Percentiles rank a stretch among this genome's conserved stretches.
Conservation (phyloP, 2,113 vertebrate genomes). For the Azemiops feae region DNA sequence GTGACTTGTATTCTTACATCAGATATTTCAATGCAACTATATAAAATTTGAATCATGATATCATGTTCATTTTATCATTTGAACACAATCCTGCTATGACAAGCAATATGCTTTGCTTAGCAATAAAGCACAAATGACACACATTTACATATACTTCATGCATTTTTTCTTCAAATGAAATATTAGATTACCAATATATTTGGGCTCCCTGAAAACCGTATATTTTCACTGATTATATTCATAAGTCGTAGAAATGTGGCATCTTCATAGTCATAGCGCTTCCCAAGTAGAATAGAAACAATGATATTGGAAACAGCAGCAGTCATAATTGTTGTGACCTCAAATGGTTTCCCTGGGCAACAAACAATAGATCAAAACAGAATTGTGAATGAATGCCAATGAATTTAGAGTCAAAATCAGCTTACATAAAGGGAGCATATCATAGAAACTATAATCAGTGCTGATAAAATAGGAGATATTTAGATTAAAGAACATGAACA, state of each 20-base stretch:
- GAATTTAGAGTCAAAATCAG: background rate
- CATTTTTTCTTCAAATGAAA: background rate
- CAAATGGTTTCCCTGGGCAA: constrained; percentile 50
- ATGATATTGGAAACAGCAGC: constrained; percentile 54
- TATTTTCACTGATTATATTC: constrained; percentile 43
- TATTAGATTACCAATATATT: constrained; percentile 38
- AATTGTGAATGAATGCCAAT: background rate
- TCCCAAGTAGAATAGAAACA: constrained; percentile 57
- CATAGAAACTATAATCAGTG: background rate
- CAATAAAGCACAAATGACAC: background rate
- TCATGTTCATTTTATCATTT: background rate
- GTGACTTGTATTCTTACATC: background rate
- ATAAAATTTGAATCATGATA: background rate
- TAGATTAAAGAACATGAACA: background rate
- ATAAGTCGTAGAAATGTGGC: constrained; percentile 50
- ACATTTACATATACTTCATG: background rate
- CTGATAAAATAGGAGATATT: background rate
- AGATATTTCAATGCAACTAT: background rate
- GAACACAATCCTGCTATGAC: background rate
- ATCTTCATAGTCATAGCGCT: constrained; percentile 55
- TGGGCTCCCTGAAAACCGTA: constrained; percentile 28
- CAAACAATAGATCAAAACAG: background rate
- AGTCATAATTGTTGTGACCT: constrained; percentile 38
- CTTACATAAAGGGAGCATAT: background rate
- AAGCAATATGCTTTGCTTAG: background rate